A percentile compares a stretch with the other conserved stretches of the same genome.
Conservation (phyloP, 2,888 invertebrate species). For the Xestia c-nigrum region DNA sequence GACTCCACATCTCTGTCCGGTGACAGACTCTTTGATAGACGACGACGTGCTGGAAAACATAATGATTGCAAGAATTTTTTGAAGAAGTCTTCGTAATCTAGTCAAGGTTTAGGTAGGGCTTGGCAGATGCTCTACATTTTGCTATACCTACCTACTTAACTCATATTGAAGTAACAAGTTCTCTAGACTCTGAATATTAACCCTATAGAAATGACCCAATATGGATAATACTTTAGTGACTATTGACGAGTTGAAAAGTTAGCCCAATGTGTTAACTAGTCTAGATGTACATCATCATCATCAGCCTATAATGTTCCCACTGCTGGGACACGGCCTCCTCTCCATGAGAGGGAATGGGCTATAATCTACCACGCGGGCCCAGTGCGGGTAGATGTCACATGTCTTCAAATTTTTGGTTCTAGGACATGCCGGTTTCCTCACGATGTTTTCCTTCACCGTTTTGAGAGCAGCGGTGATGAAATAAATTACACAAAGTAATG, state of each 20-base stretch:
- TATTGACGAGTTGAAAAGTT: background rate
- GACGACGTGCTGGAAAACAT: conserved; percentile 80
- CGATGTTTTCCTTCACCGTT: too few species aligned
- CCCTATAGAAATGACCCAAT: background rate
- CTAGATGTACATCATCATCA: too few species aligned
- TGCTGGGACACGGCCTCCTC: too few species aligned
- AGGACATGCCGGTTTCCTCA: too few species aligned
- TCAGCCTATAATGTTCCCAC: too few species aligned
- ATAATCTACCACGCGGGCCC: too few species aligned
- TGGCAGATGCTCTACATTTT: background rate
- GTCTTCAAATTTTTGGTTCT: too few species aligned
- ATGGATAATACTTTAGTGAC: background rate
- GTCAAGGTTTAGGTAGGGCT: background rate
- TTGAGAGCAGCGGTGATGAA: too few species aligned
- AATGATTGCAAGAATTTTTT: background rate
- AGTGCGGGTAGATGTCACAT: too few species aligned
- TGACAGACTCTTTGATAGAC: conserved; percentile 84
- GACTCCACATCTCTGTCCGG: conserved; percentile 91
- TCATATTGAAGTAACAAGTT: background rate
- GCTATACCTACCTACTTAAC: background rate
- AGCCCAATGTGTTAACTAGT: background rate
- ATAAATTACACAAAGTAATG: too few species aligned
- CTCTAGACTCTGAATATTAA: background rate
- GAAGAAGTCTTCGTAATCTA: background rate
- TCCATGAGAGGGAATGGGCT: too few species aligned